Conservation (phyloP, 1,140 invertebrate genomes). For the Scylla paramamosain region DNA sequence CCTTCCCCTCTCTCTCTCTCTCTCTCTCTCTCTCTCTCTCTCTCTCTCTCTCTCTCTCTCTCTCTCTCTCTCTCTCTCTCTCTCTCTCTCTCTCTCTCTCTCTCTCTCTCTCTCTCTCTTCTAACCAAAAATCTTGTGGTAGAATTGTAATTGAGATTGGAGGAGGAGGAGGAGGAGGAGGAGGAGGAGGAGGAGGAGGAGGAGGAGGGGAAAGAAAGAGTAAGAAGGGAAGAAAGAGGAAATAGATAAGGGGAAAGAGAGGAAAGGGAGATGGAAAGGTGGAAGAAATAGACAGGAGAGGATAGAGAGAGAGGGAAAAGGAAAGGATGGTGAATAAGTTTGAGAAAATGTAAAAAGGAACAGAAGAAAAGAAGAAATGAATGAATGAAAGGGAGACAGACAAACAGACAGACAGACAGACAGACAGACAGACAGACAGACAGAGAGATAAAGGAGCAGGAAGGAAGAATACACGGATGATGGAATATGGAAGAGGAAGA, state of each 20-base stretch:
- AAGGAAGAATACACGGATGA: too few species aligned
- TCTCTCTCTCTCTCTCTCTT: too few species aligned
- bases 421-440: too few species aligned
- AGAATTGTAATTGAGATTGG: too few species aligned
- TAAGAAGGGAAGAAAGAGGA: neutral
- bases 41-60: neutral
- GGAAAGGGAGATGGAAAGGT: neutral
- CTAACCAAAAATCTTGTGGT: too few species aligned
- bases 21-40: slow-evolving; percentile 21
- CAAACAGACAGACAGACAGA: too few species aligned
- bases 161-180: neutral
- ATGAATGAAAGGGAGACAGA: too few species aligned
- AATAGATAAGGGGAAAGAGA: neutral
- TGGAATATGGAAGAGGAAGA: too few species aligned
- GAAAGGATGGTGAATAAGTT: neutral
- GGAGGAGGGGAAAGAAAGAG: neutral
- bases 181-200: neutral
- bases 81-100: too few species aligned
- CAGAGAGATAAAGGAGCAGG: too few species aligned
- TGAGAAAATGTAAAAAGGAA: neutral
- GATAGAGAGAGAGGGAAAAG: neutral
- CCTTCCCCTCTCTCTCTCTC: neutral
- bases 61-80: too few species aligned
- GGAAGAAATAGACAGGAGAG: neutral
- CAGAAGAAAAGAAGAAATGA: neutral